Conservation (phyloP, 2,797 vertebrate genomes). For the Sebastes taczanowskii region DNA sequence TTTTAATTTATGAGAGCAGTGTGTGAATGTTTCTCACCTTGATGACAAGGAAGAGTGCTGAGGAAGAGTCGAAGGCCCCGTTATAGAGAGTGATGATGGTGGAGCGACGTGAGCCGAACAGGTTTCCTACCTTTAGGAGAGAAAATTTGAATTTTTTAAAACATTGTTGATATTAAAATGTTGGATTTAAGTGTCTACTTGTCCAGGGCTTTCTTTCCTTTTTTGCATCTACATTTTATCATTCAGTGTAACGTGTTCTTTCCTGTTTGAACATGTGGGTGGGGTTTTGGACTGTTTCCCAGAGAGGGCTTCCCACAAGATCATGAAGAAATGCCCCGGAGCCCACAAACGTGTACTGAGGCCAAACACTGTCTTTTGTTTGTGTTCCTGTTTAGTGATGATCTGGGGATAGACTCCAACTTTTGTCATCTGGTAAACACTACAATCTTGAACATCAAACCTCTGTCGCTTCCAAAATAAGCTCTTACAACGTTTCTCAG, state of each 20-base stretch:
- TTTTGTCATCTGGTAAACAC: not conserved
- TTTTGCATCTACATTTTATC: not conserved
- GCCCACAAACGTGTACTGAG: not conserved
- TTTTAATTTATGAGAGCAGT: not conserved
- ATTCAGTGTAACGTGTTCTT: not conserved
- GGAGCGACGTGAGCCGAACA: not conserved
- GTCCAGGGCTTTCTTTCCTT: not conserved
- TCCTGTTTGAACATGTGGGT: not conserved
- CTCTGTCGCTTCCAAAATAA: not conserved
- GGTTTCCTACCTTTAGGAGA: not conserved
- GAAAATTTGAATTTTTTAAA: not conserved
- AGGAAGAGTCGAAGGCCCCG: conserved; percentile 94
- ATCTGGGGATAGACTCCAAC: not conserved
- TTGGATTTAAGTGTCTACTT: not conserved
- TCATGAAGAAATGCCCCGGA: not conserved
- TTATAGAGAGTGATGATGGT: not conserved
- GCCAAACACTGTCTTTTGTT: not conserved
- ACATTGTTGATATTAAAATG: not conserved
- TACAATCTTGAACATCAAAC: not conserved
- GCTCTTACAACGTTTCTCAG: not conserved
- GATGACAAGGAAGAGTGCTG: conserved; percentile 88
- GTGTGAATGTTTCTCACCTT: conserved; percentile 81
- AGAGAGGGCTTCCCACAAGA: not conserved
- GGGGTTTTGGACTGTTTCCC: not conserved
- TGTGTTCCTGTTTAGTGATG: not conserved